phyloP scores from a whole-genome alignment of 1,140 invertebrate genomes.

The Tenebrio molitor region DNA sequence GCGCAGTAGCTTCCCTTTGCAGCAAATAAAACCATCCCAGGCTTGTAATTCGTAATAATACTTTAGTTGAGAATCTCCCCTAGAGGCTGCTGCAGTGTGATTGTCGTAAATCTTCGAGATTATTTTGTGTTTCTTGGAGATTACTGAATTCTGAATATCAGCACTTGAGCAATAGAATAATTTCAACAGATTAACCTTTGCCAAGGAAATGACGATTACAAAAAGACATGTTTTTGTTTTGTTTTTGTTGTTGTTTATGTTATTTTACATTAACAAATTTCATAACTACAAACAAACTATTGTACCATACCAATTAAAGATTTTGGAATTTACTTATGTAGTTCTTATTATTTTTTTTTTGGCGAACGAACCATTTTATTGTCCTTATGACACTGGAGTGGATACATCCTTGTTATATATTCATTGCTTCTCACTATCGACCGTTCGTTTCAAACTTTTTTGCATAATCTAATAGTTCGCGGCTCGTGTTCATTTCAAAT shows the following conservation, averaged over 20 bases:
- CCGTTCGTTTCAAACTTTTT: constrained; percentile 3
- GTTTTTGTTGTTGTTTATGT: no score
- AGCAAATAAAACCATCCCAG: constrained; percentile 1
- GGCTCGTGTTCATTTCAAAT: constrained; percentile 3
- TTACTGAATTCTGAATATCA: constrained; percentile 5
- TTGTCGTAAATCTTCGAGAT: constrained; percentile 24
- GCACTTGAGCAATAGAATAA: neutral
- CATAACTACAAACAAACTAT: no score
- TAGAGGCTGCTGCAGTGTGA: constrained; percentile 8
- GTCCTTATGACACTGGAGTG: neutral
- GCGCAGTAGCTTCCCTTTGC: constrained; percentile 1
- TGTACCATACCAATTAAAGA: no score
- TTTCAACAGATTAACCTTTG: no score
- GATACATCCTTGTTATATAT: constrained; percentile 18
- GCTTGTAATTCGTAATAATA: constrained; percentile 17
- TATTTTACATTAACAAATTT: no score
- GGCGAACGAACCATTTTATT: no score
- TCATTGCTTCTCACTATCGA: constrained; percentile 2
- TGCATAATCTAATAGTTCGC: neutral
- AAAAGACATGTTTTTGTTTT: no score
- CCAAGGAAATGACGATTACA: no score
- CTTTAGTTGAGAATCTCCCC: constrained; percentile 8
- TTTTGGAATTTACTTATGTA: no score
- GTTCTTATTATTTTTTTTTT: no score
- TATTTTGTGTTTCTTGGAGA: constrained; percentile 14